Conservation (phyloP, 2,113 vertebrate genomes). For the Oreochromis tanganicae region DNA sequence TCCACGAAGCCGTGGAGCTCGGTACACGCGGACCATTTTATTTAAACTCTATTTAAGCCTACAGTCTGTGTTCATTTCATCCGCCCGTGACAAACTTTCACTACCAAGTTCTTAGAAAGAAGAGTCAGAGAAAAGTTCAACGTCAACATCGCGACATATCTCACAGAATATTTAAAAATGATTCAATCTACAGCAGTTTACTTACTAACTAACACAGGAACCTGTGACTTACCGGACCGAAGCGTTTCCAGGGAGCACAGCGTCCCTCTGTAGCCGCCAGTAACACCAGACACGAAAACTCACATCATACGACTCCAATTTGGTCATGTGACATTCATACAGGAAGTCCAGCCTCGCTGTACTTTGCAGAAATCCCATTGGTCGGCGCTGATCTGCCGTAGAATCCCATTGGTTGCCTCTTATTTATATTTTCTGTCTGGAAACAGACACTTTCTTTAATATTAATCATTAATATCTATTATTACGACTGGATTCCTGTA, state of each 20-base stretch:
- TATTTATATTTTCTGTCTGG: not conserved
- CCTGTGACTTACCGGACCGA: not conserved
- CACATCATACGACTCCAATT: slow-evolving; percentile 43
- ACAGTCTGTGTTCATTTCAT: not conserved
- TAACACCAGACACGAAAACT: not conserved
- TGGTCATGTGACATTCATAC: slow-evolving; percentile 46
- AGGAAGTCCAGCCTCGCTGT: slow-evolving; percentile 43
- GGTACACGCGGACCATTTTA: rapidly evolving
- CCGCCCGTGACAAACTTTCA: not conserved
- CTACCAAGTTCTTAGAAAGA: rapidly evolving
- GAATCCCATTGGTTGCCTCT: not conserved
- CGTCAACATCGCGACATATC: not conserved
- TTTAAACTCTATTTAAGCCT: not conserved
- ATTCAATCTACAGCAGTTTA: not conserved
- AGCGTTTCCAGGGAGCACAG: rapidly evolving
- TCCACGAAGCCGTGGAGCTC: not conserved
- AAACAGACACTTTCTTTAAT: not conserved
- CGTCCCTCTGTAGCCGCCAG: rapidly evolving
- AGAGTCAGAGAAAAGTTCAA: not conserved
- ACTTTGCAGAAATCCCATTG: slow-evolving; percentile 4
- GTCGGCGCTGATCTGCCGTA: not conserved
- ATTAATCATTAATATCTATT: not conserved
- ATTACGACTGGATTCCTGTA: not conserved
- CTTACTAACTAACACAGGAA: not conserved
- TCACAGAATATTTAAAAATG: not conserved